phyloP scores from a whole-genome alignment of 2,113 vertebrate genomes.

The Calidris pugnax region DNA sequence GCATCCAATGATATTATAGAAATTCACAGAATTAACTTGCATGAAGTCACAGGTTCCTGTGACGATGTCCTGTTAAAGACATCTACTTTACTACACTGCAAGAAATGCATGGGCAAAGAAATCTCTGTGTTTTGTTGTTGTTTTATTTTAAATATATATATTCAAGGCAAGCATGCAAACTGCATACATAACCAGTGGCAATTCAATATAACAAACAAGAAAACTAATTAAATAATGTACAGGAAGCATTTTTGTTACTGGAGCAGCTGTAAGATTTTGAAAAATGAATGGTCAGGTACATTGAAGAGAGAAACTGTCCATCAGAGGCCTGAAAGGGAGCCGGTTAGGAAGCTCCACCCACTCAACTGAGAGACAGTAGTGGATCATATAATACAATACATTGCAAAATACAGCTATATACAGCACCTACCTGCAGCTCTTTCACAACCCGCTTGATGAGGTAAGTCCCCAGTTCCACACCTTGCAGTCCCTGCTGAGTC shows the following conservation, averaged over 20 bases:
- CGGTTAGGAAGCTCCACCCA: background rate
- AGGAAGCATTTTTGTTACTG: background rate
- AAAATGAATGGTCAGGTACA: background rate
- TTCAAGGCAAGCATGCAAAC: background rate
- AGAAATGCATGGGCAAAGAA: background rate
- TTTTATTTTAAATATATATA: background rate
- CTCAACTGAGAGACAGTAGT: background rate
- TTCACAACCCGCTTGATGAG: slow-evolving; percentile 93
- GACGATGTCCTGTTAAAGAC: background rate
- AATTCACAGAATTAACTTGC: background rate
- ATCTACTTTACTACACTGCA: background rate
- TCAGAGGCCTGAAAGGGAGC: background rate
- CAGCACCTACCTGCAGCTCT: slow-evolving; percentile 87
- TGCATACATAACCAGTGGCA: background rate
- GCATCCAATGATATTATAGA: background rate
- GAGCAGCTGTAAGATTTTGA: background rate
- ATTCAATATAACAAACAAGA: background rate
- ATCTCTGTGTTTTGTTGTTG: background rate
- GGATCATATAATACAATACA: background rate
- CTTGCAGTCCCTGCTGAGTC: slow-evolving; percentile 91
- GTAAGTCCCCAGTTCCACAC: slow-evolving; percentile 92
- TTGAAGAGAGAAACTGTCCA: background rate
- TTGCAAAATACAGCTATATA: background rate
- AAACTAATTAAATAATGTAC: background rate
- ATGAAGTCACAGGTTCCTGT: background rate